Conservation (phyloP, 2,113 vertebrate species). For the Erythrolamprus reginae region DNA sequence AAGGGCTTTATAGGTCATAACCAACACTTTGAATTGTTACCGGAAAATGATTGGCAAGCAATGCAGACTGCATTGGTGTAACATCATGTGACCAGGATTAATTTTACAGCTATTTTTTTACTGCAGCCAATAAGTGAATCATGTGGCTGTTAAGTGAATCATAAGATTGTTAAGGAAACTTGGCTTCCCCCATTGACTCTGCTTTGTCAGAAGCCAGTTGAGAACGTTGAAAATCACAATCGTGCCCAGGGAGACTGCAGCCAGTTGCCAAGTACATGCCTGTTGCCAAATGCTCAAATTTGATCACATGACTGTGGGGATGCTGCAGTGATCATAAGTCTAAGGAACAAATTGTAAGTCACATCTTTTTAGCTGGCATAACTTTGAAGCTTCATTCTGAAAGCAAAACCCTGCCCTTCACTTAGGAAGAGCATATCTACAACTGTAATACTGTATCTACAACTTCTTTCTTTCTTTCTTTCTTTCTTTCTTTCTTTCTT, state of each 20-base stretch:
- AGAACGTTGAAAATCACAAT: background rate
- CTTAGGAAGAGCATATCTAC: background rate
- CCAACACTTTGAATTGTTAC: too few relatives aligned
- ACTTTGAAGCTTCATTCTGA: background rate
- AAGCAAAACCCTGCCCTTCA: background rate
- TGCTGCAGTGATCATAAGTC: background rate
- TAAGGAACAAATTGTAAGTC: background rate
- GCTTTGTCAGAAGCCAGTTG: background rate
- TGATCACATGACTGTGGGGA: background rate
- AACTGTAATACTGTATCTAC: too few relatives aligned
- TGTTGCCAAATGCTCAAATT: background rate
- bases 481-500: too few relatives aligned
- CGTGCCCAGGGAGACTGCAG: background rate
- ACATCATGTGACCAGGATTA: background rate
- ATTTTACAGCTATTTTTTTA: background rate
- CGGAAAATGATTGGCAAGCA: too few relatives aligned
- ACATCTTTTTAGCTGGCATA: background rate
- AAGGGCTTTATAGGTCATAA: too few relatives aligned
- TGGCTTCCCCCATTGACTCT: background rate
- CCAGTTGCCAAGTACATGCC: background rate
- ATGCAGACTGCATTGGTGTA: too few relatives aligned
- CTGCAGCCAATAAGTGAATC: background rate
- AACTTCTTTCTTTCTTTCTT: too few relatives aligned
- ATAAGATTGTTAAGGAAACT: background rate
- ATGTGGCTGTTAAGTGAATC: background rate